Evolutionary conservation across 2,113 vertebrate genomes (phyloP).

Genomic region (Psettodes erumei): DNA sequence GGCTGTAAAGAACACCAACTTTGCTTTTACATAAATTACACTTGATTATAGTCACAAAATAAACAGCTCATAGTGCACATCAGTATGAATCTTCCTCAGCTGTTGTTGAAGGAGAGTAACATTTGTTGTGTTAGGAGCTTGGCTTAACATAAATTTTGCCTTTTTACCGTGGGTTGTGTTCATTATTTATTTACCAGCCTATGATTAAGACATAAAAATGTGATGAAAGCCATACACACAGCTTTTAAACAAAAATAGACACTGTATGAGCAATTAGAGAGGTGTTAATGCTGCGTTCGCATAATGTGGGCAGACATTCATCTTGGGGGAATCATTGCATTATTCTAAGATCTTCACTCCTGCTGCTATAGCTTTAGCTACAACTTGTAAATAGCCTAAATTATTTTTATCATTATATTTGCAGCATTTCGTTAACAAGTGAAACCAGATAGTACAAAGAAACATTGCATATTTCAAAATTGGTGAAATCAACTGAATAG

Average conservation of each 20-base stretch:
- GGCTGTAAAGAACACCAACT: background rate
- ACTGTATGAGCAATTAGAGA: background rate
- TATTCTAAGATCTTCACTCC: background rate
- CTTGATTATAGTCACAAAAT: background rate
- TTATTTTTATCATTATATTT: background rate
- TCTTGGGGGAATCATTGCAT: background rate
- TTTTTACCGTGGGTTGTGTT: background rate
- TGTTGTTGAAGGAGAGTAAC: background rate
- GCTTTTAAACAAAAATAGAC: background rate
- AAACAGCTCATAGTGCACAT: background rate
- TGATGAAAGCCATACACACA: background rate
- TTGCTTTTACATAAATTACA: background rate
- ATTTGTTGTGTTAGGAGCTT: background rate
- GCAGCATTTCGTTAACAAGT: background rate
- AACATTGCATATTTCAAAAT: background rate
- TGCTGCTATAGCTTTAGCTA: background rate
- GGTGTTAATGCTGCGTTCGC: background rate
- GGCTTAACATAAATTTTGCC: background rate
- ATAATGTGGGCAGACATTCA: background rate
- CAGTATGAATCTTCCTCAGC: background rate
- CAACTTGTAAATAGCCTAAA: background rate
- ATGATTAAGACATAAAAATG: background rate
- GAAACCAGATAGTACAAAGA: background rate
- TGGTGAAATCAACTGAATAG: background rate
- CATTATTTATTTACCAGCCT: background rate